These are phyloP conservation scores for Sebastes oblongus DNA, from an alignment of 2,797 vertebrate genomes.

Conservation along the genomic window DNA sequence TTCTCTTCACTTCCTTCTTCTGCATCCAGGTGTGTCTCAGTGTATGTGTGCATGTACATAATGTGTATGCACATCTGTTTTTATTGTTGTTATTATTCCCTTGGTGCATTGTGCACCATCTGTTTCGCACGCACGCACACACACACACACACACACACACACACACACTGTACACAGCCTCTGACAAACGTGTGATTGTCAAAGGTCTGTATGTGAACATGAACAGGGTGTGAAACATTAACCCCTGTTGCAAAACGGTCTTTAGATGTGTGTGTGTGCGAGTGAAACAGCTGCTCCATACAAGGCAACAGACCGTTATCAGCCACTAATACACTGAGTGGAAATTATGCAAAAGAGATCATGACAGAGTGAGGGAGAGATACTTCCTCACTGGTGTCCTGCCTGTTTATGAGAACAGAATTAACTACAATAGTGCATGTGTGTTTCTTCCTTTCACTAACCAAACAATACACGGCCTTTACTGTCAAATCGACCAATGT, in stretches of 20 bases:
- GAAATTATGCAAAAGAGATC: conserved; percentile 72
- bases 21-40: conserved; percentile 36
- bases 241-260: neutral
- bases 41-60: neutral
- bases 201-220: neutral
- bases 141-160: rapidly evolving
- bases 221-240: neutral
- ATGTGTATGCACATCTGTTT: conserved; percentile 1
- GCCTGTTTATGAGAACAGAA: neutral
- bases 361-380: conserved; percentile 26
- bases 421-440: neutral
- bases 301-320: conserved; percentile 59
- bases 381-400: conserved; percentile 55
- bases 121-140: neutral
- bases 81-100: conserved; percentile 9
- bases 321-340: conserved; percentile 43
- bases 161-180: neutral
- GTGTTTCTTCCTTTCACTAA: neutral
- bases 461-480: neutral
- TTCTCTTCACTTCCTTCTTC: conserved; percentile 57
- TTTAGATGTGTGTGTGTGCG: neutral
- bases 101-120: neutral
- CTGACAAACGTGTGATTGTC: neutral
- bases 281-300: conserved; percentile 48
- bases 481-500: neutral